phyloP scores from a whole-genome alignment of 2,113 vertebrate genomes.

The Hucho hucho region DNA sequence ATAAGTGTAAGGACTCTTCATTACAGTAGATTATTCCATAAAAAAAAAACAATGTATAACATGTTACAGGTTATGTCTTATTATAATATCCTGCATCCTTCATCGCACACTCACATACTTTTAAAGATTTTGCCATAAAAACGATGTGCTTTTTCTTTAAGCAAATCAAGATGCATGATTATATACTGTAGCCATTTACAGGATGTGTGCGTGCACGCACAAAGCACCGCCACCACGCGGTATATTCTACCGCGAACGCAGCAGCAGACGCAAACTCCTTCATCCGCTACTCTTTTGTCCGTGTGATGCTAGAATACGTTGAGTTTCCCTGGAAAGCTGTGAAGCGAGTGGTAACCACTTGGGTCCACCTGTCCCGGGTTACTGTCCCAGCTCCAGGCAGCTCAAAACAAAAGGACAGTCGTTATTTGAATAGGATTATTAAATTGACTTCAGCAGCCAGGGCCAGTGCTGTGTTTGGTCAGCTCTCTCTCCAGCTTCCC shows the following conservation, averaged over 20 bases:
- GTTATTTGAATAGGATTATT: no score
- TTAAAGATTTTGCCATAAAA: background rate
- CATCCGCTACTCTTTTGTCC: no score
- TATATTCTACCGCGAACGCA: no score
- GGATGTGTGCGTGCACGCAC: no score
- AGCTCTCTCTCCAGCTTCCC: constrained; percentile 80
- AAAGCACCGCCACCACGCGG: no score
- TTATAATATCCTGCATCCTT: background rate
- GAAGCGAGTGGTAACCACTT: no score
- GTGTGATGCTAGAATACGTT: no score
- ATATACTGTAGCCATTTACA: background rate
- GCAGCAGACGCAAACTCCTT: no score
- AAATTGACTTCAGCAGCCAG: background rate
- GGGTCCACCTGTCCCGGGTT: background rate
- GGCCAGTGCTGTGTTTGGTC: constrained; percentile 7
- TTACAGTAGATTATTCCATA: background rate
- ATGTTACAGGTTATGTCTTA: background rate
- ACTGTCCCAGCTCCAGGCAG: background rate
- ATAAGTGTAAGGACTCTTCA: background rate
- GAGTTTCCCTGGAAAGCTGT: no score
- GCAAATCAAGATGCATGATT: background rate
- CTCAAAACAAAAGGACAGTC: no score
- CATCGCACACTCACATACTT: background rate
- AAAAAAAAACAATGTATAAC: background rate
- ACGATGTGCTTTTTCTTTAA: background rate